phyloP scores from a whole-genome alignment of 2,888 invertebrate genomes.

The Platycheirus rosarum region DNA sequence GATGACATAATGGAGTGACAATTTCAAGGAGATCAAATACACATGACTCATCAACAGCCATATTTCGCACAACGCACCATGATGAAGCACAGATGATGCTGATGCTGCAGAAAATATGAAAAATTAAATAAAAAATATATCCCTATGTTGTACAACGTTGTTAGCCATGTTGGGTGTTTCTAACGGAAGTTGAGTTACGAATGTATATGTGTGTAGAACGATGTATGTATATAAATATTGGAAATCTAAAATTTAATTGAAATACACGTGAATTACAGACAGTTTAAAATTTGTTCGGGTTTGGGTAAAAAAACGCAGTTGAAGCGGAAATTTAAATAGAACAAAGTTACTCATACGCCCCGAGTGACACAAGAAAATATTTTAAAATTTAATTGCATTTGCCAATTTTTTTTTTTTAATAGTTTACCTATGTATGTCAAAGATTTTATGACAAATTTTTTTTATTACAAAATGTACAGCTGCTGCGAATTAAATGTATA shows the following conservation, averaged over 20 bases:
- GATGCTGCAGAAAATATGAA: slow-evolving; percentile 26
- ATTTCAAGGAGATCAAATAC: slow-evolving; percentile 13
- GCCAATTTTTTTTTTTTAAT: slow-evolving; percentile 11
- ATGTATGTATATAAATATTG: slow-evolving; percentile 5
- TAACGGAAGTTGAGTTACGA: not conserved
- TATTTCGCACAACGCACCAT: slow-evolving; percentile 13
- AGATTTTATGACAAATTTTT: too few relatives aligned
- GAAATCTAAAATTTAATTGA: slow-evolving; percentile 38
- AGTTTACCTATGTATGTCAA: not conserved
- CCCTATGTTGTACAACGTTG: not conserved
- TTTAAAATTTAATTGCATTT: slow-evolving; percentile 32
- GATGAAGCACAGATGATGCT: slow-evolving; percentile 37
- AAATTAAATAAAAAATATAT: not conserved
- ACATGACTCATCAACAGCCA: slow-evolving; percentile 40
- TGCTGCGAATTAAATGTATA: too few relatives aligned
- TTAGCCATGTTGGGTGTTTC: not conserved
- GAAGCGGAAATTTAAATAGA: not conserved
- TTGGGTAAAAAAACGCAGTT: not conserved
- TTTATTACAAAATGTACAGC: too few relatives aligned
- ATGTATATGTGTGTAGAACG: not conserved
- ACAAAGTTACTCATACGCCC: slow-evolving; percentile 48
- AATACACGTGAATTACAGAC: slow-evolving; percentile 40
- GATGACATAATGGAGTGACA: slow-evolving; percentile 18
- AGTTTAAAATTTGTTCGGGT: not conserved
- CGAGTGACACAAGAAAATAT: not conserved